Evolutionary conservation across 2,888 invertebrate genomes (phyloP).

Genomic region (Hypomecis atomaria): DNA sequence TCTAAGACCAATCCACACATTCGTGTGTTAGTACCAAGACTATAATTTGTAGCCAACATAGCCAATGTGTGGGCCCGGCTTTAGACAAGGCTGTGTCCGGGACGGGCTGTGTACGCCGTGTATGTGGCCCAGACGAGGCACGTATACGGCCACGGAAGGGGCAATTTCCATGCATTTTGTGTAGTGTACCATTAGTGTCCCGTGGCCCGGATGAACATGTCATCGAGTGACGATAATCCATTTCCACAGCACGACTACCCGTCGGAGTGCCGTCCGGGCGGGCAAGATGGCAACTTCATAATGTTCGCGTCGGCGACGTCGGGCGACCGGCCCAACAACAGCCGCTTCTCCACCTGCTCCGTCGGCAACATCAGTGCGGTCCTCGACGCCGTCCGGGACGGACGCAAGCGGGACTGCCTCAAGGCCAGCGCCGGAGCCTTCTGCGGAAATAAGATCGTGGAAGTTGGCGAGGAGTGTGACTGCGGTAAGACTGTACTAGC

Average conservation of each 20-base stretch:
- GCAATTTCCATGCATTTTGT: too few relatives aligned
- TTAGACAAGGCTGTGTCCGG: too few relatives aligned
- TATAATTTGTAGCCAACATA: too few relatives aligned
- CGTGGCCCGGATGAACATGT: too few relatives aligned
- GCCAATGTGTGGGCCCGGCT: too few relatives aligned
- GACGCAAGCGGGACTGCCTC: conserved; percentile 97
- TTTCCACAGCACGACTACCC: conserved; percentile 94
- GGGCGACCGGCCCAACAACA: conserved; percentile 98
- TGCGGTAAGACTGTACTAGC: conserved; percentile 83
- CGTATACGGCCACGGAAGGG: too few relatives aligned
- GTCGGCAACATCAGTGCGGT: conserved; percentile 97
- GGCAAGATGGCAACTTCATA: conserved; percentile 97
- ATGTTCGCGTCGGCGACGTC: conserved; percentile 99
- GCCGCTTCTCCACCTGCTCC: conserved; percentile 97
- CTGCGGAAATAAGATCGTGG: conserved; percentile 99
- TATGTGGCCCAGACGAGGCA: too few relatives aligned
- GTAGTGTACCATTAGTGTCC: too few relatives aligned
- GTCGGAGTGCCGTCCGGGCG: conserved; percentile 95
- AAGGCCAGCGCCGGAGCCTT: conserved; percentile 95
- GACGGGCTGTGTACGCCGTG: too few relatives aligned
- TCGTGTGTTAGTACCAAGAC: too few relatives aligned
- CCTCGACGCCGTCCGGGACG: conserved; percentile 95
- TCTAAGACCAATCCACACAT: too few relatives aligned
- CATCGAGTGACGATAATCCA: conserved; percentile 14
- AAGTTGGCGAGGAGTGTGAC: conserved; percentile 99